Conservation (phyloP, 2,888 invertebrate species). For the Ennomos fuscantarius region DNA sequence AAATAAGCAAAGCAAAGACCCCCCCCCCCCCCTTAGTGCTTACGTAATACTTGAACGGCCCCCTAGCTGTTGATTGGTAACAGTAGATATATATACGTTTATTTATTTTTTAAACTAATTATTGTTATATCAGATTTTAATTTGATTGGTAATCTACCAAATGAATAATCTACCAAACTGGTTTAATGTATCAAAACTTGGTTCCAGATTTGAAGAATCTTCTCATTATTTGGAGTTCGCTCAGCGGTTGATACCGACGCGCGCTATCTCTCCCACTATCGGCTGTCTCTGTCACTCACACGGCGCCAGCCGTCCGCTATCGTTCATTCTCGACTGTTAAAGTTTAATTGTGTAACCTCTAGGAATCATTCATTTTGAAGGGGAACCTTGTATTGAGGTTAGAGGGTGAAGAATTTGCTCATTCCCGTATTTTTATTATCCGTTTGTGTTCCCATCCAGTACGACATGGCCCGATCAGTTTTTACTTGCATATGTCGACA, state of each 20-base stretch:
- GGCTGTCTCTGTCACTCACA: conserved; percentile 76
- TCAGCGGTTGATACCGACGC: conserved; percentile 52
- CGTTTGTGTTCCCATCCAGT: conserved; percentile 66
- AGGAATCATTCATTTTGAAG: conserved; percentile 48
- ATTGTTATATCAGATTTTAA: too few relatives aligned
- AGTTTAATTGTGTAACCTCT: conserved; percentile 55
- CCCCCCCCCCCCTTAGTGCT: too few relatives aligned
- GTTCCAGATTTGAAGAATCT: conserved; percentile 62
- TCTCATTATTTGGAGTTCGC: conserved; percentile 60
- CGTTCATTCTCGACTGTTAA: conserved; percentile 64
- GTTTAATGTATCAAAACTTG: too few relatives aligned
- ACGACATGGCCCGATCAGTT: conserved; percentile 69
- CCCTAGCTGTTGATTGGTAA: too few relatives aligned
- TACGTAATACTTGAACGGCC: too few relatives aligned
- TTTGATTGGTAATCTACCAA: too few relatives aligned
- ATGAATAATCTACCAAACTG: too few relatives aligned
- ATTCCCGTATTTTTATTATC: conserved; percentile 54
- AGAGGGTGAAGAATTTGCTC: conserved; percentile 50
- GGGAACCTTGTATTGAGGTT: conserved; percentile 45
- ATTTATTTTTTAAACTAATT: too few relatives aligned
- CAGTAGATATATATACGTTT: too few relatives aligned
- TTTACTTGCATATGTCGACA: conserved; percentile 33
- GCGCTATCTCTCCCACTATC: conserved; percentile 64
- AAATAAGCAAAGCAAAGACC: too few relatives aligned
- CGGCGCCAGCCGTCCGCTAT: conserved; percentile 65